Base-by-base conservation (phyloP, 2,888 invertebrate genomes). In the Chrysolina oricalcia region DNA sequence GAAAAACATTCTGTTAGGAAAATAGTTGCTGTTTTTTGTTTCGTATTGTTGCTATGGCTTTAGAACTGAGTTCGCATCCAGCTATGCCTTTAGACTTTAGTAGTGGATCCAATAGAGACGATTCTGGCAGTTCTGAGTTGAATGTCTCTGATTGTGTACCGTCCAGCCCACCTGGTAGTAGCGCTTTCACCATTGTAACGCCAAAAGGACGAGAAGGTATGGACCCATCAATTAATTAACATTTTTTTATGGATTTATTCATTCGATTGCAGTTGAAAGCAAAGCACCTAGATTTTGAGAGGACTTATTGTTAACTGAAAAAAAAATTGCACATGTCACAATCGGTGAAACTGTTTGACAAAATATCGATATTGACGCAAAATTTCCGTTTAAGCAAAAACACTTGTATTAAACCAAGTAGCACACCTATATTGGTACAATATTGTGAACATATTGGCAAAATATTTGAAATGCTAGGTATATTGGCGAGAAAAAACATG, bases 71-170 rank as follows among this genome's bases (percentile, higher is more conserved):
- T 90, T 89, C 91, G 88, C 81, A 82, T 77, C 81, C 90, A 74
- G 90, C 90, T 74, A 92, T 93, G 92, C 93, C 93, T 74, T 87
- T 93, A 89, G 93, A 93, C 91, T 93, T 92, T 89, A 93, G 85
- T 83, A 83, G 86, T 84, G 83, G 86, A 88, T 83, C 83, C 85
- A 87, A 90, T 86, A 80, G 87, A 66, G 87, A 87, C 65, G 82
- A 81, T 78, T 83, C 86, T 50, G 83, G 82, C 19, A 87, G 85
- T 81, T 86, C 87, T 77, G 86, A 87, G 70, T 83, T 87, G 72
- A 85, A 86, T 73, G 86, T 87, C 65, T 81, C 85, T 3, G 86
- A 86, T 76, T 86, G 86, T 43, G 84, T 85, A 53, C 83, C 86
- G 53, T 83, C 86, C 11, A 87, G 87, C 82, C 87, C 87, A 81